These are phyloP conservation scores for Aurelia aurita DNA, from an alignment of 30 jellyfish, hydroid and myxozoan species.

Conservation along the genomic window DNA sequence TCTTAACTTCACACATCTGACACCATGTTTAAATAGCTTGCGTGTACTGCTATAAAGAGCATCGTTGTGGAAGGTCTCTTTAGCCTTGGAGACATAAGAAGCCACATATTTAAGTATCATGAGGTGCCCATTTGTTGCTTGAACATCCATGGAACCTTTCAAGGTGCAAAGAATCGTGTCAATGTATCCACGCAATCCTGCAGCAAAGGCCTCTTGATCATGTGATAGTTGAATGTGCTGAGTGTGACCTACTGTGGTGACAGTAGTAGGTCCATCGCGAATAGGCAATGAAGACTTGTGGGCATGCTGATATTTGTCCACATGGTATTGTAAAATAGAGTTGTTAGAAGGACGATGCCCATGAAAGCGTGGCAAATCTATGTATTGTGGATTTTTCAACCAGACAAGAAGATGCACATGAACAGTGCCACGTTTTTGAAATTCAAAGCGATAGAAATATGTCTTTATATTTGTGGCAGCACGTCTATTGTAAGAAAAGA, in stretches of 20 bases:
- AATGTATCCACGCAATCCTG: too few species aligned
- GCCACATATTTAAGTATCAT: slow-evolving; percentile 37
- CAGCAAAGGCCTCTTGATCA: too few species aligned
- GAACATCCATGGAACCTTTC: slow-evolving; percentile 10
- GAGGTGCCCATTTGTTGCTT: slow-evolving; percentile 17
- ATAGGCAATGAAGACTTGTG: slow-evolving; percentile 8
- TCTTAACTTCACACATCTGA: slow-evolving; percentile 2
- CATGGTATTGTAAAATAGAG: not conserved
- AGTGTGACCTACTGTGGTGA: not conserved
- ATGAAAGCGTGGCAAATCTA: not conserved
- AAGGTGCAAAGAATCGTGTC: not conserved
- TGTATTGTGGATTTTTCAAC: not conserved
- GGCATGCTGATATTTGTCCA: not conserved
- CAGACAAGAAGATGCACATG: slow-evolving; percentile 6
- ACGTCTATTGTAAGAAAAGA: not conserved
- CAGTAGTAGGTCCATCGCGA: not conserved
- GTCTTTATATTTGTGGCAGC: not conserved
- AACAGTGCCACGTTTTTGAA: slow-evolving; percentile 33
- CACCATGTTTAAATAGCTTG: slow-evolving; percentile 17
- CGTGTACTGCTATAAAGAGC: not conserved
- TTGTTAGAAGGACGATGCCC: not conserved
- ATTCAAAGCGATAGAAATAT: slow-evolving; percentile 40
- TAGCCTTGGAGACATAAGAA: slow-evolving; percentile 39
- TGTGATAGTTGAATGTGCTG: too few species aligned
- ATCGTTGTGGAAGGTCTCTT: slow-evolving; percentile 24